Conservation (phyloP, 2,113 vertebrate genomes). For the Phoxinus phoxinus region DNA sequence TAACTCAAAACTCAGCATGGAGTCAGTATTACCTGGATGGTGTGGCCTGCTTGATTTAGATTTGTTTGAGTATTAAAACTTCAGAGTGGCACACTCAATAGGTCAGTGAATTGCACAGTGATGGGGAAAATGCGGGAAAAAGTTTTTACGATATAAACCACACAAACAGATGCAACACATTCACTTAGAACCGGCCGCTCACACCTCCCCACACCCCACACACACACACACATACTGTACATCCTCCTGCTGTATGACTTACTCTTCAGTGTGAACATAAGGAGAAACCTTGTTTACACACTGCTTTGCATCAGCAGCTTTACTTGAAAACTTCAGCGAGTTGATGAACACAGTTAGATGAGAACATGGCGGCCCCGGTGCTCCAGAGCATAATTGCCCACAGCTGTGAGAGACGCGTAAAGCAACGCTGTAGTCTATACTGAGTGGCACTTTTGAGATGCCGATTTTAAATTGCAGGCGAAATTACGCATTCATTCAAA, state of each 20-base stretch:
- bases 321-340: conserved; percentile 27
- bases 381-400: conserved; percentile 31
- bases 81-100: background rate
- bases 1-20: background rate
- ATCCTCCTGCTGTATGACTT: conserved; percentile 12
- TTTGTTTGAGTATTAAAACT: conserved; percentile 11
- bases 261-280: conserved; percentile 1
- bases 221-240: background rate
- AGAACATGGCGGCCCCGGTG: conserved; percentile 6
- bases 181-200: background rate
- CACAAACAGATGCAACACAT: background rate
- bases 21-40: background rate
- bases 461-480: conserved; percentile 12
- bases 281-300: conserved; percentile 24
- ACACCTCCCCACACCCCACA: background rate
- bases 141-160: background rate
- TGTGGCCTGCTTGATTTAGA: background rate
- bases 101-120: background rate
- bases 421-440: conserved; percentile 5
- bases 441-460: conserved; percentile 33
- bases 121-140: background rate
- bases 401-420: conserved; percentile 29
- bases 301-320: conserved; percentile 39
- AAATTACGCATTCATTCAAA: conserved; percentile 41
- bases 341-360: conserved; percentile 33